A percentile compares a stretch with the other conserved stretches of the same genome.
phyloP scores from a whole-genome alignment of 2,113 vertebrate genomes.

The Butorides virescens region DNA sequence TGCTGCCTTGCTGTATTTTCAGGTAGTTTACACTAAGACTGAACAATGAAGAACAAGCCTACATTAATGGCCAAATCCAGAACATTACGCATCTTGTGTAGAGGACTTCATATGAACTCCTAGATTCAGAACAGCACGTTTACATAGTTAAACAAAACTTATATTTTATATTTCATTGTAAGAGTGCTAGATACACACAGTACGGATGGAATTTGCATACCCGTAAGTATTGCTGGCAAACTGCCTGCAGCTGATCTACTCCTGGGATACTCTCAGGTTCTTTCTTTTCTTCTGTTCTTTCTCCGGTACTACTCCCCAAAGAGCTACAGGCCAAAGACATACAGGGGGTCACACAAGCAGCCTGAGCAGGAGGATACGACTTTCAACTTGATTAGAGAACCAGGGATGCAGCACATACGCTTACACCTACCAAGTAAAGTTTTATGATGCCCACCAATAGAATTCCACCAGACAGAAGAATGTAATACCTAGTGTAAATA shows the following conservation, averaged over 20 bases:
- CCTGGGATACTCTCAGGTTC: background rate
- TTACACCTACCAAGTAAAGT: background rate
- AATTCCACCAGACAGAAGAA: background rate
- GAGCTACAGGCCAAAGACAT: constrained; percentile 39
- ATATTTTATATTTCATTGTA: background rate
- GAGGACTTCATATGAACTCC: background rate
- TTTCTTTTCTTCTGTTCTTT: constrained; percentile 33
- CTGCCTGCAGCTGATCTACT: constrained; percentile 33
- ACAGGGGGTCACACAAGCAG: background rate
- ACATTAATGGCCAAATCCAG: background rate
- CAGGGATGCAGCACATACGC: background rate
- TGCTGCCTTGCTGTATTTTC: background rate
- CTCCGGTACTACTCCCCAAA: background rate
- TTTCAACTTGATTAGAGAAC: background rate
- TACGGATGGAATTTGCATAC: constrained; percentile 47
- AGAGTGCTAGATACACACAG: background rate
- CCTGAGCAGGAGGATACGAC: background rate
- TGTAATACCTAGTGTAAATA: background rate
- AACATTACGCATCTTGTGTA: accelerated
- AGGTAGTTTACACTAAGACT: background rate
- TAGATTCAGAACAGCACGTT: background rate
- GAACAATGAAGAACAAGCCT: background rate
- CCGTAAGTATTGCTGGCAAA: constrained; percentile 70
- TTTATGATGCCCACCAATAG: background rate
- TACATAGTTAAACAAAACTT: background rate